Conservation (phyloP, 2,797 vertebrate genomes). For the Eptatretus atami region DNA sequence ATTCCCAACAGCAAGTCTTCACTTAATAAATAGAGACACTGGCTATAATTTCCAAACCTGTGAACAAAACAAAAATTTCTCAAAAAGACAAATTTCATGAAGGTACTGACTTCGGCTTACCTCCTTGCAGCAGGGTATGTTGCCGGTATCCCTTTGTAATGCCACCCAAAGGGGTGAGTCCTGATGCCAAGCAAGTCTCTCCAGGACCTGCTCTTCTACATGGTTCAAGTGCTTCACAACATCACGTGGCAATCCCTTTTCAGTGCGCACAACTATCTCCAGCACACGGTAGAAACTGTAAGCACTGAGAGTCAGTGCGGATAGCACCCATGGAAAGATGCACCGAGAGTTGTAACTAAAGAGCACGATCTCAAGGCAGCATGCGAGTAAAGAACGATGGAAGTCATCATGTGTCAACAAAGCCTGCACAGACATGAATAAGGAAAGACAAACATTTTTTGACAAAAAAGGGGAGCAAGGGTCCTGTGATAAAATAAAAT, state of each 20-base stretch:
- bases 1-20: no score
- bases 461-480: constrained; percentile 8
- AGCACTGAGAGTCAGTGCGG: constrained; percentile 30
- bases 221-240: constrained; percentile 88
- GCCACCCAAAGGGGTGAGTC: constrained; percentile 47
- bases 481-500: background rate
- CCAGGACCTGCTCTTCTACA: constrained; percentile 75
- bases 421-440: constrained; percentile 19
- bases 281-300: constrained; percentile 95
- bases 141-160: constrained; percentile 24
- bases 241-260: constrained; percentile 72
- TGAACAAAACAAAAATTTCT: no score
- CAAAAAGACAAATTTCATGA: no score
- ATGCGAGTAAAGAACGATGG: constrained; percentile 54
- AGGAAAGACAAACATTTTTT: background rate
- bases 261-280: constrained; percentile 73
- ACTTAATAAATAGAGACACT: no score
- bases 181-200: constrained; percentile 42
- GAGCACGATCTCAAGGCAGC: constrained; percentile 68
- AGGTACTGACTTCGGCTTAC: constrained; percentile 13
- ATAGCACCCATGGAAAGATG: constrained; percentile 76
- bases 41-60: no score
- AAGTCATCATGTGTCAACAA: constrained; percentile 68
- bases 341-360: constrained; percentile 74
- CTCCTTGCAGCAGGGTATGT: constrained; percentile 68